Percentiles rank a stretch among this genome's conserved stretches.
Evolutionary conservation across 2,888 invertebrate species (phyloP).

Genomic region (Microchrysa polita): DNA sequence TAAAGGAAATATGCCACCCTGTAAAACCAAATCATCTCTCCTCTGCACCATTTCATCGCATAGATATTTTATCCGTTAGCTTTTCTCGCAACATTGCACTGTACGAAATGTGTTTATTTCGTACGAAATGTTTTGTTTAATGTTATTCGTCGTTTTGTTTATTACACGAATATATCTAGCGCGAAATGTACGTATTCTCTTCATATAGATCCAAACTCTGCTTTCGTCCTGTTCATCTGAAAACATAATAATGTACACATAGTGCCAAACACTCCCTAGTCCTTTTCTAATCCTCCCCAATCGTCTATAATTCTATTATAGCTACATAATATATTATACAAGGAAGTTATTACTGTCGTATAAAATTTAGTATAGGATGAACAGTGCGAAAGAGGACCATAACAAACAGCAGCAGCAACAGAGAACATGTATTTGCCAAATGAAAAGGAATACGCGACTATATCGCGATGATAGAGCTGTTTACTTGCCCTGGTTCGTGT

Average conservation of each 20-base stretch:
- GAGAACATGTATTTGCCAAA: too few relatives aligned
- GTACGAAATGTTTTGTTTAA: slow-evolving; percentile 35
- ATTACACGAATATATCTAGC: slow-evolving; percentile 2
- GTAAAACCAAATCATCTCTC: too few relatives aligned
- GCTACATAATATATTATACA: slow-evolving; percentile 33
- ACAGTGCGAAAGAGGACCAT: slow-evolving; percentile 1
- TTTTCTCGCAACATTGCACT: slow-evolving; percentile 32
- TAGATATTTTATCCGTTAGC: not conserved
- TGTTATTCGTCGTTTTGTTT: slow-evolving; percentile 42
- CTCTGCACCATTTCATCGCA: too few relatives aligned
- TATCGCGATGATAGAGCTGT: too few relatives aligned
- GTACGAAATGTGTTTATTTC: slow-evolving; percentile 43
- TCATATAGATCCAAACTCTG: not conserved
- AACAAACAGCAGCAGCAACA: not conserved
- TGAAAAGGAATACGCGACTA: too few relatives aligned
- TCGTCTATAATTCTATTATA: slow-evolving; percentile 38
- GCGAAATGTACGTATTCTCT: too few relatives aligned
- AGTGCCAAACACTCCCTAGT: slow-evolving; percentile 4
- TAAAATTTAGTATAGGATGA: slow-evolving; percentile 37
- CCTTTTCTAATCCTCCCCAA: slow-evolving; percentile 33
- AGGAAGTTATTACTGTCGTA: slow-evolving; percentile 44
- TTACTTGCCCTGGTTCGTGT: too few relatives aligned
- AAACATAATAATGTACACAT: too few relatives aligned
- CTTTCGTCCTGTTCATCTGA: too few relatives aligned
- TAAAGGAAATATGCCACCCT: too few relatives aligned